Conservation (phyloP, 1,140 invertebrate species). For the Zaprionus inermis region DNA sequence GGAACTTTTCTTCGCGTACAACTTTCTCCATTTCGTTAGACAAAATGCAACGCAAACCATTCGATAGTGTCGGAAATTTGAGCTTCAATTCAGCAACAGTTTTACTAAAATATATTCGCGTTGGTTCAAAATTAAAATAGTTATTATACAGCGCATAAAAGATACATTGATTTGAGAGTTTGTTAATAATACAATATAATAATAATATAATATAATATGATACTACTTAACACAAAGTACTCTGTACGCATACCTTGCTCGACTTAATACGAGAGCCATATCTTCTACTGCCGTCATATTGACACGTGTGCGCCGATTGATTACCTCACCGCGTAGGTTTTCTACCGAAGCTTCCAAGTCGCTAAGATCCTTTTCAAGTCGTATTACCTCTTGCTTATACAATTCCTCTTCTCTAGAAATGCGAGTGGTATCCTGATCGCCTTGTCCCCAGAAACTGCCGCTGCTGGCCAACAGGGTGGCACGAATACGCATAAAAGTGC, state of each 20-base stretch:
- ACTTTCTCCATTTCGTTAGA: constrained; percentile 97
- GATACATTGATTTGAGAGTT: background rate
- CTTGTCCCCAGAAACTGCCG: constrained; percentile 86
- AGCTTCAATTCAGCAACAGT: constrained; percentile 97
- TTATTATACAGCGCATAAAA: background rate
- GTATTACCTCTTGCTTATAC: constrained; percentile 95
- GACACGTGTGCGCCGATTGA: constrained; percentile 96
- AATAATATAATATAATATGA: background rate
- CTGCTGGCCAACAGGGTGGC: constrained; percentile 88
- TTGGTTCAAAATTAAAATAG: background rate
- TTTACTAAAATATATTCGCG: constrained; percentile 88
- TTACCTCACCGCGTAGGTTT: constrained; percentile 96
- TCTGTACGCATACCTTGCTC: constrained; percentile 87
- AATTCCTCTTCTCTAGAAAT: constrained; percentile 92
- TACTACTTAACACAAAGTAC: background rate
- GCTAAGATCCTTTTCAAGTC: constrained; percentile 95
- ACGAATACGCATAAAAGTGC: constrained; percentile 93
- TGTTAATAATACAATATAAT: background rate
- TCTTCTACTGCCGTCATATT: constrained; percentile 98
- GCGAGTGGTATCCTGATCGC: constrained; percentile 85
- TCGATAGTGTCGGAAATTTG: constrained; percentile 94
- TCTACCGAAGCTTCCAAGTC: constrained; percentile 97
- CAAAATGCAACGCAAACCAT: constrained; percentile 94
- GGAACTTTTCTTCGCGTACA: constrained; percentile 96
- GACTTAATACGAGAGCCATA: constrained; percentile 95